phyloP scores from a whole-genome alignment of 1,140 invertebrate genomes.

The Euwallacea fornicatus region DNA sequence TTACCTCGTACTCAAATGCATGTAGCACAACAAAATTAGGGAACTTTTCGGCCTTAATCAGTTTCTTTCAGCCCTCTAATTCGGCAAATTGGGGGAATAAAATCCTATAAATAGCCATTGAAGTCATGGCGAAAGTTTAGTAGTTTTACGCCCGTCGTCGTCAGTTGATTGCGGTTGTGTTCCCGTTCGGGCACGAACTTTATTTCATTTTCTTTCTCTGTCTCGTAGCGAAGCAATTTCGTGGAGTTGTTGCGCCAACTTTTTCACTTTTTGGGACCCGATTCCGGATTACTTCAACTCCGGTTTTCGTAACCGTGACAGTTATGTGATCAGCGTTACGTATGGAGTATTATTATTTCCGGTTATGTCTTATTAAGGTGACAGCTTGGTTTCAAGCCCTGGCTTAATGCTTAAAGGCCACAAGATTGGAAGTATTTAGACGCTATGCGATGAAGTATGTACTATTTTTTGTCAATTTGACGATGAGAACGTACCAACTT shows the following conservation, averaged over 20 bases:
- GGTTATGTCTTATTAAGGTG: background rate
- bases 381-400: background rate
- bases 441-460: too few relatives aligned
- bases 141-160: constrained; percentile 32
- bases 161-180: constrained; percentile 32
- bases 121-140: constrained; percentile 32
- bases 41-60: constrained; percentile 23
- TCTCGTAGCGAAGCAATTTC: constrained; percentile 28
- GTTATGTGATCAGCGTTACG: constrained; percentile 3
- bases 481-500: too few relatives aligned
- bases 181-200: constrained; percentile 24
- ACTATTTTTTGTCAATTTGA: too few relatives aligned
- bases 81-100: constrained; percentile 37
- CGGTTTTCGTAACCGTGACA: constrained; percentile 12
- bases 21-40: constrained; percentile 10
- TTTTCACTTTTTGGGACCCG: constrained; percentile 3
- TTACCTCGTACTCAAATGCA: background rate
- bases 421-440: too few relatives aligned
- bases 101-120: constrained; percentile 36
- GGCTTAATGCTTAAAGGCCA: too few relatives aligned
- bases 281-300: constrained; percentile 8
- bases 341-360: background rate
- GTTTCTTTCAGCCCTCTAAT: constrained; percentile 30
- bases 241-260: constrained; percentile 15
- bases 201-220: constrained; percentile 18